Conservation (phyloP, 2,113 vertebrate genomes). For the Cyanoramphus novaezelandiae region DNA sequence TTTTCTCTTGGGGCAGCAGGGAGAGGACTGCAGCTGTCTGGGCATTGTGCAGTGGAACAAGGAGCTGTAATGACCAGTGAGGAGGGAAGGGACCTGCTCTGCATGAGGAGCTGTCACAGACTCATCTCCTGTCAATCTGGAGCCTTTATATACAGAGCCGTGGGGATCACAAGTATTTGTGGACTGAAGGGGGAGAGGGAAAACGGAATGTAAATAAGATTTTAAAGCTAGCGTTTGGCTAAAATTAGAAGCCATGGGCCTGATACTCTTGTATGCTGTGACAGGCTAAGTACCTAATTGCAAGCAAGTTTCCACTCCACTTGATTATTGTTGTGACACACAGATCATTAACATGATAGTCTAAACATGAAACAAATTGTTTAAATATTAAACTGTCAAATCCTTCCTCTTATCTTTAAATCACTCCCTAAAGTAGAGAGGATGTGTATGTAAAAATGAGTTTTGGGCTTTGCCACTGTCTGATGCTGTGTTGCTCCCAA, state of each 20-base stretch:
- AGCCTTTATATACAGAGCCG: background rate
- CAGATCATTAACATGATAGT: background rate
- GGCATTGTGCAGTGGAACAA: fast-evolving
- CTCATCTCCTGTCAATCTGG: fast-evolving
- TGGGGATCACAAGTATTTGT: background rate
- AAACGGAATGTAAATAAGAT: background rate
- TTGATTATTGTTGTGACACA: conserved; percentile 47
- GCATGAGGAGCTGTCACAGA: background rate
- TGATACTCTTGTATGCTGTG: background rate
- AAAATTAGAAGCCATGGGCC: conserved; percentile 19
- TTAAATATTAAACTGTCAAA: conserved; percentile 28
- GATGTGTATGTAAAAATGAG: background rate
- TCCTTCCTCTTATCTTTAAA: conserved; percentile 2
- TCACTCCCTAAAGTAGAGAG: background rate
- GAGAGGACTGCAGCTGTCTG: background rate
- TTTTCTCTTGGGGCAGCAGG: background rate
- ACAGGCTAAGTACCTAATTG: conserved; percentile 23
- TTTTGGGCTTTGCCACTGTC: background rate
- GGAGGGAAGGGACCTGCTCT: background rate
- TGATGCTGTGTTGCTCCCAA: background rate
- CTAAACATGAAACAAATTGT: conserved; percentile 10
- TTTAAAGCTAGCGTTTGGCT: conserved; percentile 12
- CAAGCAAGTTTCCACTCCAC: background rate
- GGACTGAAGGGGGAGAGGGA: background rate
- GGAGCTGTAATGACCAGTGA: background rate